These are phyloP conservation scores for Sminthurinus aureus DNA, from an alignment of 2,888 invertebrate genomes.

Conservation along the genomic window DNA sequence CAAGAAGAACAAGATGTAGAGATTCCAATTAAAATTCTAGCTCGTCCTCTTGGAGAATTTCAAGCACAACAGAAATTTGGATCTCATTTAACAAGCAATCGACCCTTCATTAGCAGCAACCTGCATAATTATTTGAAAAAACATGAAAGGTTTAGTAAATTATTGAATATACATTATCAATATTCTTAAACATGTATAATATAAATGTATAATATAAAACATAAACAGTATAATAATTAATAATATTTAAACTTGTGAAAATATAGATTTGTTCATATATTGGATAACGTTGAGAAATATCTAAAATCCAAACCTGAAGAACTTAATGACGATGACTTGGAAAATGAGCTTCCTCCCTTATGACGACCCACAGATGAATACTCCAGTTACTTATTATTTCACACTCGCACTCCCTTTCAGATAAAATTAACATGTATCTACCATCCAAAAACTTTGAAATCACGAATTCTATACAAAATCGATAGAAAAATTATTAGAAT, in stretches of 20 bases:
- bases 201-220: too few relatives aligned
- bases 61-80: conserved; percentile 36
- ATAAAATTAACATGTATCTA: too few relatives aligned
- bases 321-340: not conserved
- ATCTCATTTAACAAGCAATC: not conserved
- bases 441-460: too few relatives aligned
- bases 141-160: conserved; percentile 15
- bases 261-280: conserved; percentile 16
- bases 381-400: too few relatives aligned
- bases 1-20: not conserved
- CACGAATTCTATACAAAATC: too few relatives aligned
- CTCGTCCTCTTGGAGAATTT: not conserved
- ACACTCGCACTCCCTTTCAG: too few relatives aligned
- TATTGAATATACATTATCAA: too few relatives aligned
- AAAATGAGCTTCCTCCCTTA: not conserved
- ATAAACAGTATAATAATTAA: not conserved
- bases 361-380: not conserved
- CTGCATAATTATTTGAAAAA: conserved; percentile 26
- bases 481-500: too few relatives aligned
- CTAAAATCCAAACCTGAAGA: not conserved
- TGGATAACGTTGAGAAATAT: conserved; percentile 31
- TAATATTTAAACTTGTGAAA: not conserved
- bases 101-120: conserved; percentile 22
- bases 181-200: too few relatives aligned
- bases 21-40: too few relatives aligned